Percentiles rank a stretch among this genome's conserved stretches.
Evolutionary conservation across 2,888 invertebrate species (phyloP).

Genomic region (Copidosoma aretas): DNA sequence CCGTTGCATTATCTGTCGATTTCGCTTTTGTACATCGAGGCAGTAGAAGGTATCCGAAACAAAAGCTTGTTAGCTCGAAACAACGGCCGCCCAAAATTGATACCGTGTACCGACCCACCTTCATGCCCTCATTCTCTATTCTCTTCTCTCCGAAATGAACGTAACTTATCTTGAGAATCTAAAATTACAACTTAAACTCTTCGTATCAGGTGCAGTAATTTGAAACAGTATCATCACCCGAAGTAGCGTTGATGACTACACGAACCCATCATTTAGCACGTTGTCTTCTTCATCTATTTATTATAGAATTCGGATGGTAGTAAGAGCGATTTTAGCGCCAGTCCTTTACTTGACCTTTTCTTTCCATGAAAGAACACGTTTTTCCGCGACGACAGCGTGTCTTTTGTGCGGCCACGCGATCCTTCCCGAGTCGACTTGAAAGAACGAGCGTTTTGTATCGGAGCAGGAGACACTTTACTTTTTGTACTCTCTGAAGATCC

Average conservation of each 20-base stretch:
- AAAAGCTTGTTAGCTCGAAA: conserved; percentile 24
- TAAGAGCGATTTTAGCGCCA: no score
- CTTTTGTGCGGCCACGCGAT: conserved; percentile 13
- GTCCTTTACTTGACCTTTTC: no score
- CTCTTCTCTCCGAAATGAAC: no score
- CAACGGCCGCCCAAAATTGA: conserved; percentile 24
- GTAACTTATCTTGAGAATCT: no score
- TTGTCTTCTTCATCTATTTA: no score
- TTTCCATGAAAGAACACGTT: background rate
- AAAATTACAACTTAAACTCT: no score
- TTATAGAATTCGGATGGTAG: background rate
- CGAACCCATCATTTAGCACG: no score
- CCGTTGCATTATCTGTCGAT: conserved; percentile 2
- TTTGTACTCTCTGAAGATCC: background rate
- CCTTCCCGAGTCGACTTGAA: conserved; percentile 18
- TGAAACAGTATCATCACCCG: no score
- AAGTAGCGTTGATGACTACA: no score
- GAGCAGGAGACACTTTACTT: conserved; percentile 8
- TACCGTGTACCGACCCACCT: background rate
- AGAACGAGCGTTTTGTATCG: conserved; percentile 9
- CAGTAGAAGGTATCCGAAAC: conserved; percentile 2
- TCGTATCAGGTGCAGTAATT: no score
- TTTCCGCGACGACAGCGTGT: conserved; percentile 6
- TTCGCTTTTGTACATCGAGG: background rate
- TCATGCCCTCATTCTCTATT: background rate